Base-by-base conservation (phyloP, 2,888 invertebrate genomes). In the Meteorus colon region DNA sequence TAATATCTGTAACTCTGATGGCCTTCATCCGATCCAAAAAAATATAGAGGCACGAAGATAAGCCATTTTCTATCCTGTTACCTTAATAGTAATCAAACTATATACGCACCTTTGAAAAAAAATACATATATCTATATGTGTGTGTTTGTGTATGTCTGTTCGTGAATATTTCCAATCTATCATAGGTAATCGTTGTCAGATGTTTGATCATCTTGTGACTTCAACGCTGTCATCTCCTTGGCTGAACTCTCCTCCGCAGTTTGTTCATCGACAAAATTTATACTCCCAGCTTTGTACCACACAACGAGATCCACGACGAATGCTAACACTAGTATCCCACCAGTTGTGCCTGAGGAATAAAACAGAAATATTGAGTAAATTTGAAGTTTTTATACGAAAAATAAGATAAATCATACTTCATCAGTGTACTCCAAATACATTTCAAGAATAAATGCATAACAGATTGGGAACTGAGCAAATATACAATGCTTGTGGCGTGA, bases 261-360 rank as follows among this genome's bases (percentile, higher is more conserved):
- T 79, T 92, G 92, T 77, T 93, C 93, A 79, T 93, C 93, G 0
- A 91, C 91, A 83, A 94, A 93, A 82, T 91, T 92, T 81, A 97
- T 96, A 85, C 95, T 95, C 74, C 95, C 94, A 62, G 97, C 96
- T 89, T 96, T 96, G 87, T 95, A 95, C 96, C 96, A 97, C 37
- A 97, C 97, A 70, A 96, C 92, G 83, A 96, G 88, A 91, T 97
- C 97, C 90, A 97, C 96, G 81, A 97, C 91, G 89, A 97, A 97
- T 76, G 97, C 97, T 75, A 96, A 91, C 86, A 96, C 92, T 92
- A 97, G 94, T 79, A 97, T 94, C 37, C 94, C 94, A 70, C 96
- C 95, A 0, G 97, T 97, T 75, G 96, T 94, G 84, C 97, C 97
- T 97, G 90, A 89, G 90, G 68, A 48, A 67, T 3, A 55, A 19